Base-by-base conservation (phyloP, 2,113 vertebrate genomes). In the Rhea pennata region DNA sequence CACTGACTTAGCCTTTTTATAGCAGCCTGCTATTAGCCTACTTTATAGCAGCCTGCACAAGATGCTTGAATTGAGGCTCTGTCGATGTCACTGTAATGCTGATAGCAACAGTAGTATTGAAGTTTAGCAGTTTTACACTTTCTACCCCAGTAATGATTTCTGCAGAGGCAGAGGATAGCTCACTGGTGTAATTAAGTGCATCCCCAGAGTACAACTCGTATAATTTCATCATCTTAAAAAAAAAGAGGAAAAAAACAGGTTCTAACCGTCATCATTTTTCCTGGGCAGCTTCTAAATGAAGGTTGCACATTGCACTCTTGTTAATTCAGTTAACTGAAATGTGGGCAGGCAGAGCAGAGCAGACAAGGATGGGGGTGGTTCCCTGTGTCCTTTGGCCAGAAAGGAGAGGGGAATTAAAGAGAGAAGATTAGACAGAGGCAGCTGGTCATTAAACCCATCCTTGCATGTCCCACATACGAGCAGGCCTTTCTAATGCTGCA, bases 71-170 rank as follows among this genome's bases (percentile, higher is more conserved):
- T 20, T 0, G 0, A 58, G 27, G 56, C 29, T 6, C 66, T 70
- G 31, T 1, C 4, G 4, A 14, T 1, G 4, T 29, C 65, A 9
- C n/a, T 3, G 4, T 3, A 13, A 26, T 2, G 2, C 42, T 21
- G 61, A 70, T 0, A 78, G 70, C 75, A 61, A 48, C 59, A 74
- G 54, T 50, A 87, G 59, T 27, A 40, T 44, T 80, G 73, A 24
- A 22, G 50, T 81, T 92, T 70, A 59, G 23, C 64, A 24, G 0
- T 17, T 29, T 33, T 23, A 27, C 44, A 46, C 59, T 61, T 65
- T 56, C 54, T 36, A 36, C 12, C 48, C 54, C 50, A 50, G 1
- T 13, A 76, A 40, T 3, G 22, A 59, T 16, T 59, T 48, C 64
- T 69, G 59, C 46, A 84, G 62, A 64, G 73, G 78, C 31, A 70